These are phyloP conservation scores for Microplitis demolitor DNA, from an alignment of 1,140 invertebrate species.

Conservation along the genomic window DNA sequence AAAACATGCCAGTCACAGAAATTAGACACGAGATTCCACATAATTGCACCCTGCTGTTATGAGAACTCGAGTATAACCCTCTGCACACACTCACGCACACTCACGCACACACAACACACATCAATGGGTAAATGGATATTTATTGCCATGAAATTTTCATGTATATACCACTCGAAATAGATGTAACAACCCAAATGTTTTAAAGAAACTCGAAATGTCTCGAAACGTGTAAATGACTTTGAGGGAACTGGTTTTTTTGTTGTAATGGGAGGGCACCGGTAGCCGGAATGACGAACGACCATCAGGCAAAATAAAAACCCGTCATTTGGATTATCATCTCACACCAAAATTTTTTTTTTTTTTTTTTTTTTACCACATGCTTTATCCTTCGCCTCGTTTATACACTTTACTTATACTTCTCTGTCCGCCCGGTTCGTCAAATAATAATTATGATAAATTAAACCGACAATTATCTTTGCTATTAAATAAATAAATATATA, in stretches of 20 bases:
- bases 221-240: neutral
- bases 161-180: too few relatives aligned
- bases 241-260: neutral
- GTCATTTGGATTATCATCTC: neutral
- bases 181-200: too few relatives aligned
- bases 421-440: slow-evolving; percentile 4
- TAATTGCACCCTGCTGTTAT: slow-evolving; percentile 34
- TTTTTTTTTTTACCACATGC: slow-evolving; percentile 8
- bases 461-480: neutral
- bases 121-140: neutral
- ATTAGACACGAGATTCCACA: slow-evolving; percentile 21
- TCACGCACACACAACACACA: neutral
- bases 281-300: slow-evolving; percentile 7
- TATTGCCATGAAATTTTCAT: neutral
- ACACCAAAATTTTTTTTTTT: neutral
- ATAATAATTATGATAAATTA: slow-evolving; percentile 32
- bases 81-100: neutral
- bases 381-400: neutral
- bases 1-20: slow-evolving; percentile 31
- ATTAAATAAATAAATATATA: neutral
- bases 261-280: neutral
- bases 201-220: neutral
- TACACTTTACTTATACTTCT: neutral
- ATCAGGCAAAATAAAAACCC: too few relatives aligned
- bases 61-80: neutral